phyloP scores from a whole-genome alignment of 2,797 vertebrate species.

The Poeciliopsis turneri region DNA sequence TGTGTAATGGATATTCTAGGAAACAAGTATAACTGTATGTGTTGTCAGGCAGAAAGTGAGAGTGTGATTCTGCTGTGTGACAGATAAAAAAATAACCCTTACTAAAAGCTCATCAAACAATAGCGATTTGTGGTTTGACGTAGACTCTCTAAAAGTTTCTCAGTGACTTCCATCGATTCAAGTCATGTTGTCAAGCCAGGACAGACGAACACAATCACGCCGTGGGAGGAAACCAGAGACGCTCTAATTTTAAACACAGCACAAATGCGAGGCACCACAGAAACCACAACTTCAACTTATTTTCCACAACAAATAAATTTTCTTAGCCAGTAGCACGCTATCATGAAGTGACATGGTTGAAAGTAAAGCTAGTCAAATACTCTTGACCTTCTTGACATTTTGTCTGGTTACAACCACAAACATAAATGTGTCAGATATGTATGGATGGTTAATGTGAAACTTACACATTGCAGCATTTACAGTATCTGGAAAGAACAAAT shows the following conservation, averaged over 20 bases:
- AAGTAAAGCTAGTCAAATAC: not conserved
- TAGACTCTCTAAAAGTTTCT: not conserved
- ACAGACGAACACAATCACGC: not conserved
- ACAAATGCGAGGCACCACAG: not conserved
- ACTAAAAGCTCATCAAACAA: not conserved
- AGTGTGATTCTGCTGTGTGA: not conserved
- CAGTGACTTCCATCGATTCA: not conserved
- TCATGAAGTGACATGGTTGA: not conserved
- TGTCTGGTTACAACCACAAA: not conserved
- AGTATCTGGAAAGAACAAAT: too few species aligned
- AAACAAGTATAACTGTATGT: constrained; percentile 44
- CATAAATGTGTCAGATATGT: not conserved
- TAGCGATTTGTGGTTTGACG: not conserved
- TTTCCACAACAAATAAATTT: not conserved
- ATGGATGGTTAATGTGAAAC: too few species aligned
- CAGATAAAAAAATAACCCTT: not conserved
- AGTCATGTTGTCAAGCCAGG: not conserved
- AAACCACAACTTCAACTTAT: not conserved
- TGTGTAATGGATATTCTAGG: constrained; percentile 52
- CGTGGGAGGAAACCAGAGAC: not conserved
- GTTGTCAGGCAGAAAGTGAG: constrained; percentile 1
- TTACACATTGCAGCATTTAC: too few species aligned
- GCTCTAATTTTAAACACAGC: not conserved
- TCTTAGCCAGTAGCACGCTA: not conserved
- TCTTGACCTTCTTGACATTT: not conserved